Percentiles rank a stretch among this genome's conserved stretches.
phyloP scores from a whole-genome alignment of 64 coral and sea anemone genomes.

The Montipora cactus region DNA sequence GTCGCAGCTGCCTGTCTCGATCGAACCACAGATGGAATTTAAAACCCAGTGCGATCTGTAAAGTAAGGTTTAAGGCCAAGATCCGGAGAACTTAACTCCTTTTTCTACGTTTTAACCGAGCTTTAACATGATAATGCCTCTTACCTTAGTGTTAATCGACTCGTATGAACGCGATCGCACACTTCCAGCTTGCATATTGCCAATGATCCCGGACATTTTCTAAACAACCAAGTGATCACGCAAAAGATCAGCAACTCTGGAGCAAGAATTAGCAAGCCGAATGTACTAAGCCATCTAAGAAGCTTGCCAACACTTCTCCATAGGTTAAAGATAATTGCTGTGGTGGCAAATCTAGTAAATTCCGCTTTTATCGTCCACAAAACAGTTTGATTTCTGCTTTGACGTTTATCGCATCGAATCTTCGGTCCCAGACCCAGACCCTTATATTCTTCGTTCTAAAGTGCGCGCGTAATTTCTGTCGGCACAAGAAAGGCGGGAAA shows the following conservation, averaged over 20 bases:
- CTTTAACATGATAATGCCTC: too few relatives aligned
- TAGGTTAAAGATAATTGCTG: neutral
- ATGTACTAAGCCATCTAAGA: neutral
- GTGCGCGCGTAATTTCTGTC: neutral
- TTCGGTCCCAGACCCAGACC: neutral
- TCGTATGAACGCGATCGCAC: constrained; percentile 67
- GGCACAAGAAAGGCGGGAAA: neutral
- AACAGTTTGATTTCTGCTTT: neutral
- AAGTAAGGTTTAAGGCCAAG: neutral
- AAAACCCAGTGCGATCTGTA: neutral
- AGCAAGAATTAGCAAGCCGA: too few relatives aligned
- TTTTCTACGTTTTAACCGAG: neutral
- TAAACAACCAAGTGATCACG: neutral
- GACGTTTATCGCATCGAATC: neutral
- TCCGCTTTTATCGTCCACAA: neutral
- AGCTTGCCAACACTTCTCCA: neutral
- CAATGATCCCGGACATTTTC: constrained; percentile 72
- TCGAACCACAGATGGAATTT: neutral
- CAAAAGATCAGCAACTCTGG: neutral
- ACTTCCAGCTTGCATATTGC: constrained; percentile 3
- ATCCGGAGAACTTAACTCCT: neutral
- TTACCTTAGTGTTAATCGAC: constrained; percentile 68
- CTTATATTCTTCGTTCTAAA: neutral
- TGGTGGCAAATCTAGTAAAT: neutral
- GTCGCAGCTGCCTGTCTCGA: constrained; percentile 1